Conservation (phyloP, 2,888 invertebrate species). For the Epistrophella euchroma region DNA sequence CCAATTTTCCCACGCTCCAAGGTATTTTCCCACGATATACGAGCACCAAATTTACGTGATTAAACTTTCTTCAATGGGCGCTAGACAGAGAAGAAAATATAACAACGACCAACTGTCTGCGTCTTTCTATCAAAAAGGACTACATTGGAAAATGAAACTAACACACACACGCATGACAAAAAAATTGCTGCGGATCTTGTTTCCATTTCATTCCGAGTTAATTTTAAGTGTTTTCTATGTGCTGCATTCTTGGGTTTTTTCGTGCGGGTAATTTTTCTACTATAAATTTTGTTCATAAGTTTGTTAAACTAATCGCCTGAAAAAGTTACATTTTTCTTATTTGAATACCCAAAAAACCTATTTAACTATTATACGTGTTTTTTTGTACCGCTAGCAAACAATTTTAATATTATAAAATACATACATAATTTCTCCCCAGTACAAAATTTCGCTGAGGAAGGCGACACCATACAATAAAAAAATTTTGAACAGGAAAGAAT, state of each 20-base stretch:
- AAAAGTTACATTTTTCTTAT: slow-evolving; percentile 39
- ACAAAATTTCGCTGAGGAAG: slow-evolving; percentile 62
- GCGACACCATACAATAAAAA: slow-evolving; percentile 61
- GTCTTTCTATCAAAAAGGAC: slow-evolving; percentile 39
- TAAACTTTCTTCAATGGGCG: slow-evolving; percentile 77
- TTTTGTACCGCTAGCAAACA: slow-evolving; percentile 33
- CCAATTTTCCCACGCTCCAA: slow-evolving; percentile 80
- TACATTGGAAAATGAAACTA: slow-evolving; percentile 49
- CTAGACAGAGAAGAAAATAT: slow-evolving; percentile 58
- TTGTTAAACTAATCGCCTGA: slow-evolving; percentile 44
- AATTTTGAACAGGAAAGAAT: slow-evolving; percentile 47
- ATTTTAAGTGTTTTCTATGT: slow-evolving; percentile 69
- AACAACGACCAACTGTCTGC: background rate
- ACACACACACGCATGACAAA: slow-evolving; percentile 15
- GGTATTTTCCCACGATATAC: slow-evolving; percentile 58
- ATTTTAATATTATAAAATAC: slow-evolving; percentile 32
- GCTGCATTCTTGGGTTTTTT: slow-evolving; percentile 70
- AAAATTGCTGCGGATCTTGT: slow-evolving; percentile 20
- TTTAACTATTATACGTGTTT: slow-evolving; percentile 44
- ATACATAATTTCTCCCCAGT: slow-evolving; percentile 26
- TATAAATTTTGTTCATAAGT: slow-evolving; percentile 53
- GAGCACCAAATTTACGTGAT: slow-evolving; percentile 77
- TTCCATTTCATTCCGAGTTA: slow-evolving; percentile 54
- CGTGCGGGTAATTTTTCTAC: slow-evolving; percentile 65
- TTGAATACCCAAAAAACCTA: slow-evolving; percentile 24